phyloP scores from a whole-genome alignment of 2,797 vertebrate species.

The Chloroceryle inda region DNA sequence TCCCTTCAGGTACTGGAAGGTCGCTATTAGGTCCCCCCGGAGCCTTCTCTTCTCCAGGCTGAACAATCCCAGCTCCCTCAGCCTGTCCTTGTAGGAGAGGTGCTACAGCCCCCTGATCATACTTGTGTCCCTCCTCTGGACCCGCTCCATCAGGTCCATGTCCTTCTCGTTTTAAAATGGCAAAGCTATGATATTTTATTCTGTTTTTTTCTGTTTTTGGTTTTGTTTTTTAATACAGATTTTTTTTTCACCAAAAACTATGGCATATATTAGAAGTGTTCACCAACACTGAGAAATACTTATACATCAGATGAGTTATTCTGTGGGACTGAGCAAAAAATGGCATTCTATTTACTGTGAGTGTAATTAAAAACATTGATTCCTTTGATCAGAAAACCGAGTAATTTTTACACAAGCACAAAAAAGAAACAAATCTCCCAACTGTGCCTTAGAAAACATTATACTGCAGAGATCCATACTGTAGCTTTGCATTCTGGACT shows the following conservation, averaged over 20 bases:
- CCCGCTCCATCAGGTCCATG: no score
- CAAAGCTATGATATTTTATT: background rate
- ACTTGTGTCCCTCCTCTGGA: no score
- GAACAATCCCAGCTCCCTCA: no score
- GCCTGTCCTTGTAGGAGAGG: no score
- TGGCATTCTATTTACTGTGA: background rate
- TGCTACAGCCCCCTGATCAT: no score
- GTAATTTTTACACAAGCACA: background rate
- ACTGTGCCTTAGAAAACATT: background rate
- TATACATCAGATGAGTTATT: background rate
- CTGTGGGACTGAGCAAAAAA: background rate
- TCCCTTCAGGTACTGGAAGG: no score
- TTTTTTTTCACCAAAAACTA: background rate
- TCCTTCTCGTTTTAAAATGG: no score
- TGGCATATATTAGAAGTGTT: background rate
- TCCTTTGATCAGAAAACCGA: background rate
- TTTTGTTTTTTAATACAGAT: rapidly evolving
- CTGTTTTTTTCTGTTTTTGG: no score
- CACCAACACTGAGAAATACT: background rate
- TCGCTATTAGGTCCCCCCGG: no score
- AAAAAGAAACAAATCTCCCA: rapidly evolving
- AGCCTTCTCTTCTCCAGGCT: no score
- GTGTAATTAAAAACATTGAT: background rate
- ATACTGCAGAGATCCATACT: background rate
- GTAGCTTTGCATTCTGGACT: background rate